These are phyloP conservation scores for Myoxocephalus aenaeus DNA, from an alignment of 2,797 vertebrate genomes.

Conservation along the genomic window DNA sequence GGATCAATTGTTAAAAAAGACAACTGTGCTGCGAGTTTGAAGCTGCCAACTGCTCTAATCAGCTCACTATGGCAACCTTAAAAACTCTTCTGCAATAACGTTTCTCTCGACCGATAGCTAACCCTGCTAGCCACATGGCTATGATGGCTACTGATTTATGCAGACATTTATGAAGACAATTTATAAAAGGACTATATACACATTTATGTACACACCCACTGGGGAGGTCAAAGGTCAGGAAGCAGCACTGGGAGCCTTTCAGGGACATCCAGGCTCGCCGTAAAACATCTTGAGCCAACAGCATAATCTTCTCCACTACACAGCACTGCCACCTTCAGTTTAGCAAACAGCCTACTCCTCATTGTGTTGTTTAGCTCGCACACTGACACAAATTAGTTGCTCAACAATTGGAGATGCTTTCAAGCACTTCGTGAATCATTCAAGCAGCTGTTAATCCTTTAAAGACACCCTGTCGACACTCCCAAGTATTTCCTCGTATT, in stretches of 20 bases:
- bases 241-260: not conserved
- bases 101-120: not conserved
- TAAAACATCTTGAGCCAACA: not conserved
- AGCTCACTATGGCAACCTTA: not conserved
- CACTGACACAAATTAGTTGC: conserved; percentile 21
- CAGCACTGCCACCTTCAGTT: conserved; percentile 67
- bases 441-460: conserved; percentile 53
- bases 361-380: conserved; percentile 28
- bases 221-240: conserved; percentile 16
- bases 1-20: conserved; percentile 69
- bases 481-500: conserved; percentile 39
- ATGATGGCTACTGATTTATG: not conserved
- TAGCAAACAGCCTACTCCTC: conserved; percentile 25
- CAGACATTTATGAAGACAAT: not conserved
- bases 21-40: conserved; percentile 49
- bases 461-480: conserved; percentile 34
- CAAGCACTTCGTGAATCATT: conserved; percentile 43
- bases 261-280: not conserved
- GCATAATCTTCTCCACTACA: conserved; percentile 21
- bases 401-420: conserved; percentile 41
- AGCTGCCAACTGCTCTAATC: conserved; percentile 39
- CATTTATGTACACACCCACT: not conserved
- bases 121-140: not conserved
- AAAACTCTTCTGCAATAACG: not conserved
- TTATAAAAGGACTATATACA: not conserved